A percentile compares a stretch with the other conserved stretches of the same genome.
phyloP scores from a whole-genome alignment of 2,888 invertebrate genomes.

The Folsomia candida region DNA sequence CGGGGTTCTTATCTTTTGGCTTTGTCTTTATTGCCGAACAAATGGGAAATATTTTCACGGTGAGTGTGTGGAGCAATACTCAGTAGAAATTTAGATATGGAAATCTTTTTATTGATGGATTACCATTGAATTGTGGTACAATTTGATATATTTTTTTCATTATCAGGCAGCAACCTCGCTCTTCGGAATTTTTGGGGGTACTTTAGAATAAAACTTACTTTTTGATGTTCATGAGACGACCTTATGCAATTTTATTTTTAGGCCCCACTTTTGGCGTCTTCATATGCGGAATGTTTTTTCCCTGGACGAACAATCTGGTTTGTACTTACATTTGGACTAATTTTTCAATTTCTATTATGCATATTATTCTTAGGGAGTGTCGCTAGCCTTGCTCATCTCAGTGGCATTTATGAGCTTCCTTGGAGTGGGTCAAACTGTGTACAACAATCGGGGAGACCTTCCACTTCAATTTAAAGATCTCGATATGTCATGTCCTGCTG shows the following conservation, averaged over 20 bases:
- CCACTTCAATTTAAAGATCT: conserved; percentile 36
- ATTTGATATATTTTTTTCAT: background rate
- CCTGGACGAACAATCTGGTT: conserved; percentile 79
- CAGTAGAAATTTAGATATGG: background rate
- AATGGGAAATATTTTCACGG: conserved; percentile 55
- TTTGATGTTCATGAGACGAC: background rate
- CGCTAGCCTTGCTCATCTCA: conserved; percentile 35
- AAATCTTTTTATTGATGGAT: background rate
- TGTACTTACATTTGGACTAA: conserved; percentile 27
- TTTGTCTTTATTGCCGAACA: conserved; percentile 85
- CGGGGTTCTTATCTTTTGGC: conserved; percentile 72
- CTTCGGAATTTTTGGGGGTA: conserved; percentile 82
- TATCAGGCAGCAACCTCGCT: conserved; percentile 73
- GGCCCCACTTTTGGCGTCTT: conserved; percentile 81
- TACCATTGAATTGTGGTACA: background rate
- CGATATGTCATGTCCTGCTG: conserved; percentile 13
- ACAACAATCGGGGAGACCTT: conserved; percentile 30
- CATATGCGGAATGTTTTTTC: conserved; percentile 78
- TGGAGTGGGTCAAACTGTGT: conserved; percentile 46
- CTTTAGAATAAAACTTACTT: background rate
- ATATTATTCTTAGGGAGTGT: conserved; percentile 38
- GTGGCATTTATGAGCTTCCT: conserved; percentile 45
- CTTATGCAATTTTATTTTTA: background rate
- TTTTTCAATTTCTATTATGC: background rate
- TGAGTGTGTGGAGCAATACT: too few species aligned